phyloP scores from a whole-genome alignment of 2,888 invertebrate species.

The Scotopteryx bipunctaria region DNA sequence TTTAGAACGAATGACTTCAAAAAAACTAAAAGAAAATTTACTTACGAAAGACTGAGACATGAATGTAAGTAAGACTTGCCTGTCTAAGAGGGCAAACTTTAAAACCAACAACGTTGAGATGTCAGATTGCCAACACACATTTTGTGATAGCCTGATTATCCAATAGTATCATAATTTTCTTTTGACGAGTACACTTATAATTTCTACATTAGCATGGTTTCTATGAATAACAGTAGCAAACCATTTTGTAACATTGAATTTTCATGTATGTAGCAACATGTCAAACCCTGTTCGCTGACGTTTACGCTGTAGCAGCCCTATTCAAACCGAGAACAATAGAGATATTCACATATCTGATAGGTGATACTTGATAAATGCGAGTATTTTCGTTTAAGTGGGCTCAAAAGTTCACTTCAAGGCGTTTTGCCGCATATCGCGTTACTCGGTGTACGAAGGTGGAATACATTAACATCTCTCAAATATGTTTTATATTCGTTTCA shows the following conservation, averaged over 20 bases:
- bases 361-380: constrained; percentile 34
- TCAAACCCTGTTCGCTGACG: background rate
- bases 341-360: constrained; percentile 30
- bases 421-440: constrained; percentile 24
- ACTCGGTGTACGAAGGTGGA: constrained; percentile 17
- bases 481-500: background rate
- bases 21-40: too few species aligned
- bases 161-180: too few species aligned
- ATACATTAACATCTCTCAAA: constrained; percentile 4
- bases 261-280: background rate
- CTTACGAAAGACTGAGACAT: too few species aligned
- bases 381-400: constrained; percentile 28
- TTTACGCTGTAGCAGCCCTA: constrained; percentile 27
- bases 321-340: constrained; percentile 20
- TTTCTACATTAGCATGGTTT: too few species aligned
- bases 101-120: too few species aligned
- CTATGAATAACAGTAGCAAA: too few species aligned
- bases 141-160: too few species aligned
- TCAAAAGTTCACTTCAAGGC: constrained; percentile 23
- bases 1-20: too few species aligned
- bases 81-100: too few species aligned
- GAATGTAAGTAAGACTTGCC: too few species aligned
- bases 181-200: too few species aligned
- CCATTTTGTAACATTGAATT: background rate
- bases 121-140: too few species aligned